Percentiles rank a stretch among this genome's conserved stretches.
phyloP scores from a whole-genome alignment of 1,140 invertebrate genomes.

The Bombus fervidus region DNA sequence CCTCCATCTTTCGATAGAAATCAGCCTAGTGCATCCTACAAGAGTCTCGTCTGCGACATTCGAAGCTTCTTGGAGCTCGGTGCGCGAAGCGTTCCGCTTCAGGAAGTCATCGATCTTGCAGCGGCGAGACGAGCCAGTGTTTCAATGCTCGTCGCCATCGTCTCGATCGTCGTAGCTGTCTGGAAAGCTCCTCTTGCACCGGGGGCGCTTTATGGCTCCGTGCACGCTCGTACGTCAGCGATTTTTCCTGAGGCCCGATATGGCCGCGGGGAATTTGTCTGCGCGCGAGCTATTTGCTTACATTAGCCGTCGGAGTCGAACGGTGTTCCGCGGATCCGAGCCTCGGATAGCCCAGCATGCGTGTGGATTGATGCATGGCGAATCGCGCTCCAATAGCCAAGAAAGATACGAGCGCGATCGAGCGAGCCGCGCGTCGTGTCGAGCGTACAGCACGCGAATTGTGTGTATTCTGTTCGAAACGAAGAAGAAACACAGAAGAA shows the following conservation, averaged over 20 bases:
- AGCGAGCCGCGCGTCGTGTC: background rate
- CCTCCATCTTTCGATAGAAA: background rate
- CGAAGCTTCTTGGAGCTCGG: background rate
- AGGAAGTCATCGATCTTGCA: constrained; percentile 40
- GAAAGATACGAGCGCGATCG: constrained; percentile 11
- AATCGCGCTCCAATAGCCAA: constrained; percentile 12
- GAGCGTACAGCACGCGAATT: constrained; percentile 1
- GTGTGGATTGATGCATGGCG: constrained; percentile 61
- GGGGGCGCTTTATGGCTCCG: constrained; percentile 54
- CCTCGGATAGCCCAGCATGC: constrained; percentile 48
- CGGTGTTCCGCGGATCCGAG: constrained; percentile 35
- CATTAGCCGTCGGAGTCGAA: constrained; percentile 62
- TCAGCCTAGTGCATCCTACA: background rate
- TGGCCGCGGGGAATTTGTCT: constrained; percentile 75
- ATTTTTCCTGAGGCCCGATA: constrained; percentile 68
- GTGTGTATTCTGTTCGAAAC: background rate
- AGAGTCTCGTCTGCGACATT: background rate
- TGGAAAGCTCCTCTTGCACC: constrained; percentile 20
- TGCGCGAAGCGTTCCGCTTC: background rate
- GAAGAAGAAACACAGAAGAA: background rate
- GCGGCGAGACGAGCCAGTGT: constrained; percentile 35
- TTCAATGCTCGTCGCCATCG: constrained; percentile 16
- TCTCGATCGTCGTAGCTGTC: background rate
- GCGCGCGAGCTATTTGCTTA: constrained; percentile 72
- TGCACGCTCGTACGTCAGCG: constrained; percentile 69